Percentiles rank a stretch among this genome's conserved stretches.
Evolutionary conservation across 2,888 invertebrate species (phyloP).

Genomic region (Rhagonycha fulva): DNA sequence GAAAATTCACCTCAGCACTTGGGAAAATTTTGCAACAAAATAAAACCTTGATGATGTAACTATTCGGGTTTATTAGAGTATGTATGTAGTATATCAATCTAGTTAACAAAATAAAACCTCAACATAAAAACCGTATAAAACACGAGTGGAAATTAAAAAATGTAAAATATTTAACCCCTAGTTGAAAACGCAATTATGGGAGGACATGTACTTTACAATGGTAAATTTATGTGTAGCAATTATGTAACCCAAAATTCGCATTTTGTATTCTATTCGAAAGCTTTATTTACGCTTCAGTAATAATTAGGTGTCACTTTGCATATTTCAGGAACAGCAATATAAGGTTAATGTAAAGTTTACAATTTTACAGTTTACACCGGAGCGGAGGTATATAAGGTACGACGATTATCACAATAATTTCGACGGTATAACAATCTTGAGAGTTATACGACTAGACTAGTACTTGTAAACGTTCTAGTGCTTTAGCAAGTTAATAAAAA

Average conservation of each 20-base stretch:
- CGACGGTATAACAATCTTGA: slow-evolving; percentile 22
- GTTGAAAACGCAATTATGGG: neutral
- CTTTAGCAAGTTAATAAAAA: slow-evolving; percentile 15
- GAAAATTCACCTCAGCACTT: neutral
- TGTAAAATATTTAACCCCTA: slow-evolving; percentile 6
- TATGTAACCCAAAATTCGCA: slow-evolving; percentile 36
- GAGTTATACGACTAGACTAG: slow-evolving; percentile 11
- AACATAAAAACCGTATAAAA: neutral
- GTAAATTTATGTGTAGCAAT: slow-evolving; percentile 37
- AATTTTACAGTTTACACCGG: slow-evolving; percentile 17
- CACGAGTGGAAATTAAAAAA: neutral
- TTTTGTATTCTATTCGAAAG: slow-evolving; percentile 35
- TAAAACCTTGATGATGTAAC: neutral
- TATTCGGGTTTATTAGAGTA: neutral
- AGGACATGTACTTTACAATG: slow-evolving; percentile 33
- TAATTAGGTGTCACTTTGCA: slow-evolving; percentile 34
- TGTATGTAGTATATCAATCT: neutral
- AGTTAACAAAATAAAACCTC: neutral
- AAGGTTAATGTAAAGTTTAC: slow-evolving; percentile 17
- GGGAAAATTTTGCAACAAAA: neutral
- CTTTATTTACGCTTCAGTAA: slow-evolving; percentile 30
- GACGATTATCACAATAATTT: slow-evolving; percentile 23
- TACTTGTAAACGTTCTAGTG: slow-evolving; percentile 12
- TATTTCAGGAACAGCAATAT: slow-evolving; percentile 26
- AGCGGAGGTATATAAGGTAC: slow-evolving; percentile 21